Evolutionary conservation across 2,888 invertebrate genomes (phyloP).

Genomic region (Machimus rusticus): DNA sequence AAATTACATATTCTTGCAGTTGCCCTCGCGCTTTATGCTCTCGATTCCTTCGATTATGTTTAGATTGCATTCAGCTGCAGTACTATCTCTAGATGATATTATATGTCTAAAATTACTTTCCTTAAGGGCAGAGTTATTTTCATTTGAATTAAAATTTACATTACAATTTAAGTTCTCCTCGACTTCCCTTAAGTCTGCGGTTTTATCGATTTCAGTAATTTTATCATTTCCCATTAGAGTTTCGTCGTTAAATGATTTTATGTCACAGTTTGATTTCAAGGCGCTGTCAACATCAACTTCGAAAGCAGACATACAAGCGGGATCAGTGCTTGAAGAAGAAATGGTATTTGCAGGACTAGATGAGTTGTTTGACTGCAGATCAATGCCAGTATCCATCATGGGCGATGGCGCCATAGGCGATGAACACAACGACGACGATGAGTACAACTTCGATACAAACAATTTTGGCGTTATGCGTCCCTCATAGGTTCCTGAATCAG

Average conservation of each 20-base stretch:
- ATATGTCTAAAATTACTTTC: slow-evolving; percentile 19
- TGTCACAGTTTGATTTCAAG: not conserved
- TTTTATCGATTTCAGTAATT: not conserved
- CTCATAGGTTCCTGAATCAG: slow-evolving; percentile 62
- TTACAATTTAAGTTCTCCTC: not conserved
- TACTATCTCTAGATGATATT: slow-evolving; percentile 12
- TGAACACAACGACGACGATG: slow-evolving; percentile 58
- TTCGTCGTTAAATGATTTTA: slow-evolving; percentile 26
- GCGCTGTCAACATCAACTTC: slow-evolving; percentile 1
- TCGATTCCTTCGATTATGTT: not conserved
- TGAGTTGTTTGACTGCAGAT: slow-evolving; percentile 49
- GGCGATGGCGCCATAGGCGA: slow-evolving; percentile 55
- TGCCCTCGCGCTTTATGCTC: not conserved
- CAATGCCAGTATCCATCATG: slow-evolving; percentile 50
- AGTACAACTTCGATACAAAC: slow-evolving; percentile 60
- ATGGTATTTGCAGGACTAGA: slow-evolving; percentile 31
- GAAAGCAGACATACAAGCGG: not conserved
- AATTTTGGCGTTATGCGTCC: slow-evolving; percentile 63
- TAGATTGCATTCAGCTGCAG: not conserved
- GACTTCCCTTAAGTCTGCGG: not conserved
- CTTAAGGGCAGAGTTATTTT: not conserved
- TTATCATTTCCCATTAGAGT: slow-evolving; percentile 15
- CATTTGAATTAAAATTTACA: not conserved
- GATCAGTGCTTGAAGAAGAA: slow-evolving; percentile 18
- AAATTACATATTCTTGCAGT: not conserved